Base-by-base conservation (phyloP, 2,888 invertebrate genomes). In the Spilarctia lutea region DNA sequence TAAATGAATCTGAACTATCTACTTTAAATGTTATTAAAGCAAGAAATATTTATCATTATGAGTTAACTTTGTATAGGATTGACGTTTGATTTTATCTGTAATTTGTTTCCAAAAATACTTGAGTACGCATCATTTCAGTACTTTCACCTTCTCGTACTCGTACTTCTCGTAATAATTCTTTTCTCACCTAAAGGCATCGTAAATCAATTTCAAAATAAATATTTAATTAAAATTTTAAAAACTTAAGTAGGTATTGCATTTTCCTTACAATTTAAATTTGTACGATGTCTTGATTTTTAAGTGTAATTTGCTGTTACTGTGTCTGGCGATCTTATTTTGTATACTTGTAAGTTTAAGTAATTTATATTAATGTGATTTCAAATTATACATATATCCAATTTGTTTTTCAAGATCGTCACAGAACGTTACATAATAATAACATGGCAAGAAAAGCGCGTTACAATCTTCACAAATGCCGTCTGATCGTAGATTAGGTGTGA, bases 401-500 rank as follows among this genome's bases (percentile, higher is more conserved):
- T n/a, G 10, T 56, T 72, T 68, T 24, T 27, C 27, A n/a, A 56
- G n/a, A 56, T 27, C 13, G 27, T 33, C 48, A 48, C 24, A 35
- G n/a, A 60, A 72, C 39, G 67, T 73, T 35, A 73, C 68, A 42
- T 63, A 35, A 66, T n/a, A 82, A 80, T 78, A 77, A 75, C 60
- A 76, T 74, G 56, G 39, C 63, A 77, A 71, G 30, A 74, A 77
- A 77, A 79, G 74, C 67, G 63, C 73, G 71, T 75, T 75, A 71
- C 74, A 79, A 68, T 82, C 79, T 76, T 76, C 74, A 77, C 80
- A 81, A 81, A 82, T 81, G 83, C 85, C 85, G 83, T 86, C 87
- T 89, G 88, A 87, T 88, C 80, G 84, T 86, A 85, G 90, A 92
- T 92, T 90, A 90, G 87, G 92, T 91, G 92, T 91, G 88, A 90